Conservation (phyloP, 2,888 invertebrate genomes). For the Orgyia antiqua region DNA sequence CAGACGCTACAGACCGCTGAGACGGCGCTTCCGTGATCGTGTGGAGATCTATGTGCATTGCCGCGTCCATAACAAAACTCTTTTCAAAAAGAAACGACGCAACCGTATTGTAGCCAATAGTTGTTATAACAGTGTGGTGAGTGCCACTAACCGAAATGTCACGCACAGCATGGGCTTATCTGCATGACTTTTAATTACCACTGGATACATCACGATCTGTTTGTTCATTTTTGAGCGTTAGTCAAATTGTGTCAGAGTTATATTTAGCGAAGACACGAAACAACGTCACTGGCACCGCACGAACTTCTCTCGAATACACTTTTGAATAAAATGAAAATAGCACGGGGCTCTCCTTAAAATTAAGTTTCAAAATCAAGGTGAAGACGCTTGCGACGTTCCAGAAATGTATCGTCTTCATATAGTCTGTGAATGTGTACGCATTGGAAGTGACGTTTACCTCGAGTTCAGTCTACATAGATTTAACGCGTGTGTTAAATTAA, state of each 20-base stretch:
- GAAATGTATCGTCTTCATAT: constrained; percentile 57
- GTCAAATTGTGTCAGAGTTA: constrained; percentile 39
- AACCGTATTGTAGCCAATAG: constrained; percentile 45
- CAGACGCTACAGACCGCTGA: constrained; percentile 52
- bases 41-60: constrained; percentile 71
- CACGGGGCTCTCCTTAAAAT: constrained; percentile 57
- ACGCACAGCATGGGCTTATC: constrained; percentile 50
- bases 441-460: constrained; percentile 44
- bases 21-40: constrained; percentile 61
- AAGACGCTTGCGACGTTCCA: constrained; percentile 65
- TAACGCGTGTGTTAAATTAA: constrained; percentile 30
- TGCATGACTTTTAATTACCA: constrained; percentile 48
- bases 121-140: constrained; percentile 72
- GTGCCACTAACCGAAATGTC: constrained; percentile 54
- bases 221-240: constrained; percentile 14
- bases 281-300: constrained; percentile 51
- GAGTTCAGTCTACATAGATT: constrained; percentile 42
- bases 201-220: constrained; percentile 30
- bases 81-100: constrained; percentile 46
- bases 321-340: constrained; percentile 71
- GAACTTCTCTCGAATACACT: constrained; percentile 68
- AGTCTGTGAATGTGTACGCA: constrained; percentile 39
- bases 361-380: constrained; percentile 77
- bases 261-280: constrained; percentile 42
- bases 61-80: constrained; percentile 47